A percentile compares a stretch with the other conserved stretches of the same genome.
Conservation (phyloP, 2,888 invertebrate species). For the Orthosia gracilis region DNA sequence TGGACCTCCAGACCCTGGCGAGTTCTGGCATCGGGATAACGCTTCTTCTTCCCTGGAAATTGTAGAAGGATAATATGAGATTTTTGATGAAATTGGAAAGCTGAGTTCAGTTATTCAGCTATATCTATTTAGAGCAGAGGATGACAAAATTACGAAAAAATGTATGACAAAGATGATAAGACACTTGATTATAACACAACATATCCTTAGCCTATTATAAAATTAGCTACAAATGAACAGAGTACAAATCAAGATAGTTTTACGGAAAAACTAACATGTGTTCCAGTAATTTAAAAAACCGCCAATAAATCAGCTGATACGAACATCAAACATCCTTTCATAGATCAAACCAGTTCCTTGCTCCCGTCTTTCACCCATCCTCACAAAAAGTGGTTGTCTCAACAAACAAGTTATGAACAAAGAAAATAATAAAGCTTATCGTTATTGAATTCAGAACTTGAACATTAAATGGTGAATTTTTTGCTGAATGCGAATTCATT, state of each 20-base stretch:
- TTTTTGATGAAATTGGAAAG: not conserved
- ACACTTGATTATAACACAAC: not conserved
- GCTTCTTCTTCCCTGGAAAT: conserved; percentile 89
- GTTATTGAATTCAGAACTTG: conserved; percentile 66
- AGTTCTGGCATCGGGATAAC: conserved; percentile 88
- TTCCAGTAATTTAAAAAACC: conserved; percentile 3
- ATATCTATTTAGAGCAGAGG: not conserved
- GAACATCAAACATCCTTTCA: conserved; percentile 34
- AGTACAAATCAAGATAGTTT: conserved; percentile 6
- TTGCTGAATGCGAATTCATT: conserved; percentile 61
- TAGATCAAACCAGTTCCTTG: conserved; percentile 55
- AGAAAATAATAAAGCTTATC: conserved; percentile 61
- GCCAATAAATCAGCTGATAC: conserved; percentile 48
- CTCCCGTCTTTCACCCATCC: conserved; percentile 40
- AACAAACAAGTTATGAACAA: conserved; percentile 66
- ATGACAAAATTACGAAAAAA: not conserved
- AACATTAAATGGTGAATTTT: conserved; percentile 58
- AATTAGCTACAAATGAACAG: conserved; percentile 17
- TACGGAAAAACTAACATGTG: conserved; percentile 18
- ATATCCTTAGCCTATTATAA: not conserved
- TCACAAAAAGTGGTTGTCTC: conserved; percentile 63
- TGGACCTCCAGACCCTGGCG: conserved; percentile 80
- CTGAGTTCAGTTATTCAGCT: not conserved
- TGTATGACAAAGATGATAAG: not conserved
- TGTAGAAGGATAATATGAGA: conserved; percentile 36